Evolutionary conservation across 2,797 vertebrate genomes (phyloP).

Genomic region (Bryconaethiops microstoma): DNA sequence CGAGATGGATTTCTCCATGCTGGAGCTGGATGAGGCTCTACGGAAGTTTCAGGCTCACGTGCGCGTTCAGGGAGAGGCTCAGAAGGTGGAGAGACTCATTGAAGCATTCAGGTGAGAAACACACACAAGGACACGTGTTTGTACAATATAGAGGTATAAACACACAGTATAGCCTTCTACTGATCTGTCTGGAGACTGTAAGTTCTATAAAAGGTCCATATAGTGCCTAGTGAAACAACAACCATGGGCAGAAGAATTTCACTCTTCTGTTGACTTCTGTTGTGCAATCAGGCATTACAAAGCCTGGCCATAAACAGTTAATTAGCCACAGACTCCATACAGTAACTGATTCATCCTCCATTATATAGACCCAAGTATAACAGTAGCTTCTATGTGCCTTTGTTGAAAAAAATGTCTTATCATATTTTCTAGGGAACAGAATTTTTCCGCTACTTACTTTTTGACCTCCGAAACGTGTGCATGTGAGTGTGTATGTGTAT

Average conservation of each 20-base stretch:
- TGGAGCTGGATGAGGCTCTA: slow-evolving; percentile 98
- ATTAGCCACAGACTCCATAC: slow-evolving; percentile 1
- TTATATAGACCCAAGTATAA: not conserved
- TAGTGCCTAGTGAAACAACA: not conserved
- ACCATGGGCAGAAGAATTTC: not conserved
- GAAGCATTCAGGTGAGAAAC: slow-evolving; percentile 93
- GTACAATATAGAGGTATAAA: slow-evolving; percentile 18
- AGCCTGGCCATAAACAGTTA: not conserved
- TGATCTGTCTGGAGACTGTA: not conserved
- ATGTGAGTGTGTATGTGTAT: slow-evolving; percentile 39
- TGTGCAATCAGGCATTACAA: not conserved
- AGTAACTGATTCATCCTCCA: not conserved
- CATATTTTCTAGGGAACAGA: not conserved
- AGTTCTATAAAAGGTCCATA: not conserved
- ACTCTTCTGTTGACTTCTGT: not conserved
- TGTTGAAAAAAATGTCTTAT: not conserved
- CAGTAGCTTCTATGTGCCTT: not conserved
- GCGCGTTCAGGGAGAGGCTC: slow-evolving; percentile 96
- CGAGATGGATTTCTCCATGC: slow-evolving; percentile 98
- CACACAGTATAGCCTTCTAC: slow-evolving; percentile 32
- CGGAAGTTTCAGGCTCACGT: slow-evolving; percentile 99
- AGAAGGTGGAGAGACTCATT: slow-evolving; percentile 97
- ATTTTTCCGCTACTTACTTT: slow-evolving; percentile 17
- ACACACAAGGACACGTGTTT: not conserved
- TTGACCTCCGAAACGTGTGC: slow-evolving; percentile 9